Base-by-base conservation (phyloP, 1,140 invertebrate species). In the Drosophila varians region DNA sequence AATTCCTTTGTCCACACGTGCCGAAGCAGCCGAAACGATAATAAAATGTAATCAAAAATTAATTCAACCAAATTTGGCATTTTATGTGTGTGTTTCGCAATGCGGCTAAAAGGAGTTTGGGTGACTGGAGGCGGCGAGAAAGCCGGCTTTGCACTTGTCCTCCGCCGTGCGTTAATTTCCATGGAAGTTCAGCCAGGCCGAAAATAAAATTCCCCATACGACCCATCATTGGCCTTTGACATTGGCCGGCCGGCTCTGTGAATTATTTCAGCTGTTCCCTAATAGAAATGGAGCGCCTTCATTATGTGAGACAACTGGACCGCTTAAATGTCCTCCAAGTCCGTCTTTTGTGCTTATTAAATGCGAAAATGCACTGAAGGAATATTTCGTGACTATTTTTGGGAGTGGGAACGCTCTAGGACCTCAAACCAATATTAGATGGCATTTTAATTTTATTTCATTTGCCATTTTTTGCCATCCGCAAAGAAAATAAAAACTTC, bases 11-110 rank as follows among this genome's bases (percentile, higher is more conserved):
- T 47, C 54, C 54, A 47, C 28, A 34, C 49, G 12, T 25, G 31
- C 31, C 23, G 11, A 9, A 38, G 36, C n/a, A 38, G 36, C n/a
- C 36, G n/a, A 38, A 53, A 38, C 38, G 52, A 58, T 55, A 77
- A 78, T 77, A 77, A 70, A 74, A 74, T 52, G 49, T 62, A 77
- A 77, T 64, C 68, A 74, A 56, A 77, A 64, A 76, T 69, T 56
- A 73, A 68, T 82, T 62, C 49, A 56, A 62, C 51, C 40, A 54
- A 66, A 73, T 68, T 72, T 48, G 45, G 26, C 25, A 60, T 69
- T 73, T 61, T 42, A 54, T 68, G 68, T 40, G 73, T 40, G 73
- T 45, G 56, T 62, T 75, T 65, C 54, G 46, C 23, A 55, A 40
- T 48, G 34, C 23, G 66, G 5, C 18, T 25, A 42, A 51, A 18